Base-by-base conservation (phyloP, 2,888 invertebrate species). In the Agonopterix alstromeriana region DNA sequence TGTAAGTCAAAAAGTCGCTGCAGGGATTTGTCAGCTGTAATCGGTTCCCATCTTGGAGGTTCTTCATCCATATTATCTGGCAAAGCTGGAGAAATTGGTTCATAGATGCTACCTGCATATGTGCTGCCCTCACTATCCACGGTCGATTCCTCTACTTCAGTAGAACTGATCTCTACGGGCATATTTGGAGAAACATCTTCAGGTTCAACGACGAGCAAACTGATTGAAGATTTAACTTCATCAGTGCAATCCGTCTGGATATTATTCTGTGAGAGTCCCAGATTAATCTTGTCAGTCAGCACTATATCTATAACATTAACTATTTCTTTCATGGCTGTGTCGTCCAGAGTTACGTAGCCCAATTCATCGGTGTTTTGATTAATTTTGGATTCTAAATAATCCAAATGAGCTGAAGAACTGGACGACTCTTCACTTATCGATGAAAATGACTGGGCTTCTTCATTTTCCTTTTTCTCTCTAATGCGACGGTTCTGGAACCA, bases 401-500 rank as follows among this genome's bases (percentile, higher is more conserved):
- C 63, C 2, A 78, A 51, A 9, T 61, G 58, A 43, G 61, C 57
- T 14, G 40, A 40, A 27, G 14, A 40, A 10, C 14, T 8, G 12
- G 42, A 12, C 14, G 40, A 11, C 14, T 41, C 14, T 8, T 41
- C 42, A n/a, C n/a, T 17, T 12, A 38, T 48, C n/a, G 35, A 35
- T 8, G 41, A 48, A 36, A 48, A 38, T 35, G 49, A 52, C 1
- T 48, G 42, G 3, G 46, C 45, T 27, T 52, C 47, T 9, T 57
- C 62, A 17, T 53, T 72, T 46, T 89, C 90, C 60, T 90, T 92
- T 64, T 92, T 93, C 55, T 68, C 77, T 57, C 92, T 92, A 91
- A 94, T 92, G 0, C 94, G 77, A 0, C 94, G 85, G 67, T 94
- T 94, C 67, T 95, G 94, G 66, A 95, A 95, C 94, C 94, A 94